Percentiles rank a stretch among this genome's conserved stretches.
Evolutionary conservation across 2,888 invertebrate genomes (phyloP).

Genomic region (Microctonus brassicae): DNA sequence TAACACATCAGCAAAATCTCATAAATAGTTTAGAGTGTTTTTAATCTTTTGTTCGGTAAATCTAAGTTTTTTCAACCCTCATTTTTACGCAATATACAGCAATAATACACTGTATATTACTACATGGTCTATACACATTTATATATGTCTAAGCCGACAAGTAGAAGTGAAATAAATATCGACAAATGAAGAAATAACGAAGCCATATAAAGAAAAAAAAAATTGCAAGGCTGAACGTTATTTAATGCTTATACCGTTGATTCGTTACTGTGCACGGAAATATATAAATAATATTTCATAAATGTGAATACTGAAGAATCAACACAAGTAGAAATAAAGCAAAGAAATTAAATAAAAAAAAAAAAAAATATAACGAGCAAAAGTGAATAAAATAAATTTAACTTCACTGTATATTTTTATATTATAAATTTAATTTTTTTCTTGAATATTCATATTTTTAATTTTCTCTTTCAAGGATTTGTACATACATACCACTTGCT

Average conservation of each 20-base stretch:
- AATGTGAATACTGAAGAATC: neutral
- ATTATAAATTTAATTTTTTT: neutral
- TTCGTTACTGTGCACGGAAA: neutral
- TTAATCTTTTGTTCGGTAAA: neutral
- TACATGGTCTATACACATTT: neutral
- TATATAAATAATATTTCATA: neutral
- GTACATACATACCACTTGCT: neutral
- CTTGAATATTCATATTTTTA: neutral
- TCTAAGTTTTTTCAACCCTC: too few species aligned
- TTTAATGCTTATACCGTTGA: neutral
- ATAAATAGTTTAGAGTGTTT: neutral
- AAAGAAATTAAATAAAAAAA: neutral
- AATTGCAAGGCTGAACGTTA: neutral
- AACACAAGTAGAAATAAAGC: neutral
- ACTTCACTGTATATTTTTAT: neutral
- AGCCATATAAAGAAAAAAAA: neutral
- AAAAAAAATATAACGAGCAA: too few species aligned
- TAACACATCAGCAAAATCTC: neutral
- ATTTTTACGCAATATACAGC: too few species aligned
- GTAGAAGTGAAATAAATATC: slow-evolving; percentile 23
- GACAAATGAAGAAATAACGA: slow-evolving; percentile 27
- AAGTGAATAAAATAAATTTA: neutral
- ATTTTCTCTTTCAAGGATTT: neutral
- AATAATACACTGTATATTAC: neutral
- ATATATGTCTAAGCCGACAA: neutral